Base-by-base conservation (phyloP, 2,113 vertebrate genomes). In the Tragelaphus buxtoni region DNA sequence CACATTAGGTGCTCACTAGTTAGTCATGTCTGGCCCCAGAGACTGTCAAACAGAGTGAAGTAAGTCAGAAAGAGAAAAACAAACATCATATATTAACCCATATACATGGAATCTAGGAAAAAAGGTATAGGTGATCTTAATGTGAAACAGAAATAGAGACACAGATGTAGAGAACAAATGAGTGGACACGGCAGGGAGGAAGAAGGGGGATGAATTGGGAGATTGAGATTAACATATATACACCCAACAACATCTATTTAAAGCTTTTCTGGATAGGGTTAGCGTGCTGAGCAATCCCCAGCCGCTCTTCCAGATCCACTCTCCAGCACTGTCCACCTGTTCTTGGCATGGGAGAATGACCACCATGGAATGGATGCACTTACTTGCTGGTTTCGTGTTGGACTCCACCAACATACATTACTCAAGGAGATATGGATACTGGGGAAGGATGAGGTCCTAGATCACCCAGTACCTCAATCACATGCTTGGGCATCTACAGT, bases 361-460 rank as follows among this genome's bases (percentile, higher is more conserved):
- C 24, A 9, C 79, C 30, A 35, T 39, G 24, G 28, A 24, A 63
- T 45, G 18, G 35, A 12, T 1, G n/a, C 18, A 69, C 2, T 16
- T 39, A 6, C 22, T 91, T 88, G 72, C 56, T 53, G 10, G 26
- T 4, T 85, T 69, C 61, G 2, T 32, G 7, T 45, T 53, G n/a
- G 26, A 53, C 2, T 76, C 28, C 20, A 87, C 26, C 55, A 83
- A 53, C 0, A 24, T 0, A 30, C 39, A 49, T 47, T 28, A 39
- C 22, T 16, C 28, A 28, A 32, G n/a, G 9, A n/a, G 6, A 77
- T 0, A 53, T 9, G 0, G 24, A 35, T 13, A 45, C 32, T 24
- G 4, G 8, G 90, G 4, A 1, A 60, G 28, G 7, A 20, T 45
- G 3, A 96, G 26, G 30, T 39, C 60, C 3, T 11, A 42, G 9